Evolutionary conservation across 2,797 vertebrate genomes (phyloP).

Genomic region (Lepus townsendii): DNA sequence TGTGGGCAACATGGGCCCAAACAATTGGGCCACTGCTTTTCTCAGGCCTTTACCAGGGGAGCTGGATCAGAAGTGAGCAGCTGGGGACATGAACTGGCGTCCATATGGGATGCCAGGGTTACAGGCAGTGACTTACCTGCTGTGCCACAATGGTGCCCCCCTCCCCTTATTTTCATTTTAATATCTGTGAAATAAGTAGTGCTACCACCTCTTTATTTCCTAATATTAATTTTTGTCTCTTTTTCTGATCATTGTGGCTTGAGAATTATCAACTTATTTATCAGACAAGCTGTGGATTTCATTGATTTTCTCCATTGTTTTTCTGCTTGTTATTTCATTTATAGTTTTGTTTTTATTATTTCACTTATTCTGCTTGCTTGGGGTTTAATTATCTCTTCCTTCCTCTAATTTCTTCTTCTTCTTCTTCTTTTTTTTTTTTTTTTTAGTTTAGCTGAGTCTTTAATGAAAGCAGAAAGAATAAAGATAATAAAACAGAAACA

Average conservation of each 20-base stretch:
- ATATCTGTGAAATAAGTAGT: neutral
- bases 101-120: too few species aligned
- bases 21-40: too few species aligned
- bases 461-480: constrained; percentile 47
- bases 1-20: too few species aligned
- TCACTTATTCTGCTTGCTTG: neutral
- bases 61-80: too few species aligned
- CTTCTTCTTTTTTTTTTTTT: too few species aligned
- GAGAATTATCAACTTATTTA: neutral
- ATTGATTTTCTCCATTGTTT: neutral
- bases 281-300: neutral
- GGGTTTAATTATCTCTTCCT: neutral
- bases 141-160: too few species aligned
- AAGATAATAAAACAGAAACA: constrained; percentile 45
- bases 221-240: neutral
- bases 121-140: too few species aligned
- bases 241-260: neutral
- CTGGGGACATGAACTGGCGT: too few species aligned
- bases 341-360: neutral
- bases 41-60: too few species aligned
- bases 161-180: neutral
- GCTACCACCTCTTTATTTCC: neutral
- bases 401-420: too few species aligned
- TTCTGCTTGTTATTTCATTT: too few species aligned
- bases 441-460: neutral